These are phyloP conservation scores for Ectobius pallidus DNA, from an alignment of 2,888 invertebrate species.

Conservation along the genomic window DNA sequence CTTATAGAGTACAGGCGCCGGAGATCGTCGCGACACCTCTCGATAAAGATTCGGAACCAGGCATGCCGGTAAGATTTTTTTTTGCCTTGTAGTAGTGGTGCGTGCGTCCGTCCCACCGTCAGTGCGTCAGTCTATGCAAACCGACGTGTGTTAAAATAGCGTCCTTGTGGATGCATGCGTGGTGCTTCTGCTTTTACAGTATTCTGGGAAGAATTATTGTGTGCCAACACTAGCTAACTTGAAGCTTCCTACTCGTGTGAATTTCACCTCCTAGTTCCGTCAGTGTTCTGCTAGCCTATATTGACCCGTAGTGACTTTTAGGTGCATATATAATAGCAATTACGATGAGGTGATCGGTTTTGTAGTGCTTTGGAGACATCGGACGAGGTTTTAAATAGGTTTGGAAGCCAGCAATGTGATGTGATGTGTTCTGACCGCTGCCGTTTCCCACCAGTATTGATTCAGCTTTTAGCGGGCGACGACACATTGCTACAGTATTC, in stretches of 20 bases:
- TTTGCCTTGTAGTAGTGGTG: background rate
- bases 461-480: constrained; percentile 2
- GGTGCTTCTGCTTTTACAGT: too few relatives aligned
- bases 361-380: too few relatives aligned
- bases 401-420: background rate
- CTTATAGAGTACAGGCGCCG: background rate
- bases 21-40: constrained; percentile 18
- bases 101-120: constrained; percentile 6
- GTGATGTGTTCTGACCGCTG: background rate
- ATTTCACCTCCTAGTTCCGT: too few relatives aligned
- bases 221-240: too few relatives aligned
- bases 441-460: constrained; percentile 12
- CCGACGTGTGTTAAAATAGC: constrained; percentile 6
- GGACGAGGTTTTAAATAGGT: too few relatives aligned
- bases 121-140: constrained; percentile 18
- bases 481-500: background rate
- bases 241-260: too few relatives aligned
- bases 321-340: too few relatives aligned
- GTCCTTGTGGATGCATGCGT: too few relatives aligned
- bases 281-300: too few relatives aligned
- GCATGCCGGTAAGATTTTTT: background rate
- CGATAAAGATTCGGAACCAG: constrained; percentile 4
- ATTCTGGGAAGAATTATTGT: too few relatives aligned
- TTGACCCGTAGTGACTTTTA: too few relatives aligned
- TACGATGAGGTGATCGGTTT: too few relatives aligned